Base-by-base conservation (phyloP, 1,140 invertebrate species). In the Fopius arisanus region DNA sequence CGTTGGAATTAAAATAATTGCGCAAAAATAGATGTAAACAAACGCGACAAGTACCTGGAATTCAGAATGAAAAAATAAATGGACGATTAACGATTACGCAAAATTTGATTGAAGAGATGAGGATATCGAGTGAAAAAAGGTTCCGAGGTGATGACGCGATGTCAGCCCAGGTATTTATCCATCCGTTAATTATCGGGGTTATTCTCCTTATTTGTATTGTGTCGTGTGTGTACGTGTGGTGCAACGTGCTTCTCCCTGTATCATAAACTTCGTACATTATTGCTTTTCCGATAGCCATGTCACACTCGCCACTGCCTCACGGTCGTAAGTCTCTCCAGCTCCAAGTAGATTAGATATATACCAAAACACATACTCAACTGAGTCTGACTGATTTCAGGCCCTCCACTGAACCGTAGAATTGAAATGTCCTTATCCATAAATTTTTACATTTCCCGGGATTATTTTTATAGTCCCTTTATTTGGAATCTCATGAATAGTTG, bases 221-320 rank as follows among this genome's bases (percentile, higher is more conserved):
- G 16, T 65, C n/a, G 14, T 29, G 29, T 65, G 28, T 65, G 62
- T 67, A 62, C 67, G 71, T 72, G 48, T 65, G 62, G 79, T 79
- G 77, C 80, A 80, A 78, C 78, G 74, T 83, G 82, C 79, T 79
- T 74, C 69, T 72, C 68, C 29, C 72, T 76, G 79, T 80, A 84
- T 83, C 84, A 77, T 84, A 84, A 86, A 87, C 80, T 87, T 85
- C 80, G 81, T 86, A 86, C 85, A 86, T 87, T 88, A 86, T 88
- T 87, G 86, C 85, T 87, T 88, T 84, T 82, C 84, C 83, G 83
- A 85, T 84, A 86, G 79, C 81, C 80, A 79, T 79, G 80, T 82
- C 79, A 80, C 80, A 81, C 73, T 80, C 71, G 68, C 63, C 54
- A 66, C 54, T 66, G 69, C 40, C 48, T 74, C 68, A 73, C 68